These are phyloP conservation scores for Megalurothrips usitatus DNA, from an alignment of 2,888 invertebrate genomes.

Conservation along the genomic window DNA sequence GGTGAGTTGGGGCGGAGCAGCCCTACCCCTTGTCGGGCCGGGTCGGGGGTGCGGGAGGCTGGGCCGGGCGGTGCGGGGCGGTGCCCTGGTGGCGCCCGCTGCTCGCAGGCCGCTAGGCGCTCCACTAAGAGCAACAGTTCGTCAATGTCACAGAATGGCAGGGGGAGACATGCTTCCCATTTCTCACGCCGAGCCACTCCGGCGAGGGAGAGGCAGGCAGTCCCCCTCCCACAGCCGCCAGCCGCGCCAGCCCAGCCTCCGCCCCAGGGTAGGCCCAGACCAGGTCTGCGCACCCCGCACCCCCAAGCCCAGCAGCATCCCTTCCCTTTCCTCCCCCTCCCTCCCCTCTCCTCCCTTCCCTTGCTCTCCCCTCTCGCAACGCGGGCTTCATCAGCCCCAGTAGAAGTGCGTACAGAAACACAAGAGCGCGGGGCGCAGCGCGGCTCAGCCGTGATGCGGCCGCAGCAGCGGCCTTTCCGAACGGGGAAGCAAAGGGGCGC, in stretches of 20 bases:
- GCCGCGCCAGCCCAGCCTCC: background rate
- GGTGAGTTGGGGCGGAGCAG: conserved; percentile 6
- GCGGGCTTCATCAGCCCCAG: background rate
- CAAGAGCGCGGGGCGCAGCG: no score
- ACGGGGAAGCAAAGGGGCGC: no score
- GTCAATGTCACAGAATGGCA: conserved; percentile 26
- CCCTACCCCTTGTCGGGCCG: background rate
- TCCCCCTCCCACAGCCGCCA: background rate
- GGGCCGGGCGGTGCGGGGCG: background rate
- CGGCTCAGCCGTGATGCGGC: no score
- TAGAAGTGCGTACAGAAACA: no score
- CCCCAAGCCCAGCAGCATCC: background rate
- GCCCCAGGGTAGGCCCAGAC: background rate
- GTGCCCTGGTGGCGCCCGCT: background rate
- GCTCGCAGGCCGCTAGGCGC: conserved; percentile 17
- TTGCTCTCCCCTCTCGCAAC: background rate
- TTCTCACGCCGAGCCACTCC: conserved; percentile 23
- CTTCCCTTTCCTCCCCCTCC: background rate
- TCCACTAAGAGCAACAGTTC: conserved; percentile 26
- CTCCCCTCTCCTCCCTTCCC: background rate
- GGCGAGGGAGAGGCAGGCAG: background rate
- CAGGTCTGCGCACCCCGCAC: background rate
- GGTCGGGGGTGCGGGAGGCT: background rate
- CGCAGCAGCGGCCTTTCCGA: no score
- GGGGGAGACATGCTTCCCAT: conserved; percentile 25